Base-by-base conservation (phyloP, 1,140 invertebrate species). In the Harlomillsia oculata region DNA sequence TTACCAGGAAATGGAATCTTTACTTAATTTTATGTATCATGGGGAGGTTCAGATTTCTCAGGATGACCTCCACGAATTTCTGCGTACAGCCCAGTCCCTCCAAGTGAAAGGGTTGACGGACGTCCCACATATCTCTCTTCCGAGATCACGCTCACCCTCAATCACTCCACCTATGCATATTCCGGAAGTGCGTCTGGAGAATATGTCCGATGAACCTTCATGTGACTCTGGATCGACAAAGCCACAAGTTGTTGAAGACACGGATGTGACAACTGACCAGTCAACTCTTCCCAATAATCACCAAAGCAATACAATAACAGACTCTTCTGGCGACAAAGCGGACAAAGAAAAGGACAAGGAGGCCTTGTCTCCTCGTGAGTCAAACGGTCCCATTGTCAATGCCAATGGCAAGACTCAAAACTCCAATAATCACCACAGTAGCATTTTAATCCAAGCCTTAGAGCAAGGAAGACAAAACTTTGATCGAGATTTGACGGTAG, bases 1-100 rank as follows among this genome's bases (percentile, higher is more conserved):
- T 53, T 82, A 87, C 67, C 81, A 87, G 66, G 89, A 49, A 18
- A 50, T 53, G 50, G 87, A 92, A 70, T 89, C 87, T 63, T 76
- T 95, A 59, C 76, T 95, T 56, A 83, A 86, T 70, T 94, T 94
- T 75, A 93, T 94, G 88, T 95, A 94, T 72, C 86, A 90, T 72
- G 89, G 89, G 37, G 89, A 94, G 75, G 89, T 95, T 3, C 85
- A 90, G 70, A 87, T 93, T 59, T 85, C 86, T 41, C 87, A 93
- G 70, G 88, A 92, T 67, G 87, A 91, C 66, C 74, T 95, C 60
- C 79, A 82, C 51, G 84, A 89, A 66, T 89, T 94, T 70, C 76
- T 93, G 54, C 85, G 88, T 71, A 90, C 89, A 36, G 89, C 89
- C 23, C 87, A 92, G 73, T 82, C 89, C 72, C 77, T 95, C 59